phyloP scores from a whole-genome alignment of 1,140 invertebrate species.

The Andrena cerasifolii region DNA sequence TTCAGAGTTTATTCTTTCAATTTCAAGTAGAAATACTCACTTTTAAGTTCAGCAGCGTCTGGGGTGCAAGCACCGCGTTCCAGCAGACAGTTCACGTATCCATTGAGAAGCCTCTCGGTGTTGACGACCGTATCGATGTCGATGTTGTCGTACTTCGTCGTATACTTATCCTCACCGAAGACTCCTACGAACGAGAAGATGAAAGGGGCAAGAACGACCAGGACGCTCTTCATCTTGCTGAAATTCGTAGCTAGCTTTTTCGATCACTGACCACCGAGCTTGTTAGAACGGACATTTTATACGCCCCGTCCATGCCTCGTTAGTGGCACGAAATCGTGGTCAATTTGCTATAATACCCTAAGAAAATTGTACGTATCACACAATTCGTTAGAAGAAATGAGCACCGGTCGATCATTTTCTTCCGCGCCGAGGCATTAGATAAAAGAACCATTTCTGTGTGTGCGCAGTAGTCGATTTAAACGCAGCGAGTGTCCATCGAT shows the following conservation, averaged over 20 bases:
- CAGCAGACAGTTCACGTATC: slow-evolving; percentile 83
- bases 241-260: slow-evolving; percentile 29
- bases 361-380: slow-evolving; percentile 29
- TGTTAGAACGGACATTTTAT: slow-evolving; percentile 55
- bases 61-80: slow-evolving; percentile 82
- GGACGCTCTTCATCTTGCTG: slow-evolving; percentile 49
- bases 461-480: background rate
- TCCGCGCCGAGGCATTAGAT: background rate
- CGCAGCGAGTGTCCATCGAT: no score
- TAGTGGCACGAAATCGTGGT: slow-evolving; percentile 63
- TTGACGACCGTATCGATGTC: slow-evolving; percentile 82
- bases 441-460: no score
- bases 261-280: slow-evolving; percentile 51
- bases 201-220: background rate
- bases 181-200: background rate
- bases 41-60: slow-evolving; percentile 82
- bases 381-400: slow-evolving; percentile 55
- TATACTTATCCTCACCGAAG: slow-evolving; percentile 76
- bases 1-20: no score
- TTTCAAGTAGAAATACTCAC: no score
- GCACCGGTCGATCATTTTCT: slow-evolving; percentile 28
- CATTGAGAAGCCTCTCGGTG: slow-evolving; percentile 82
- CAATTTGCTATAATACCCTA: slow-evolving; percentile 4
- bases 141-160: slow-evolving; percentile 83
- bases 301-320: slow-evolving; percentile 50